Conservation (phyloP, 2,113 vertebrate species). For the Stictonetta naevosa region DNA sequence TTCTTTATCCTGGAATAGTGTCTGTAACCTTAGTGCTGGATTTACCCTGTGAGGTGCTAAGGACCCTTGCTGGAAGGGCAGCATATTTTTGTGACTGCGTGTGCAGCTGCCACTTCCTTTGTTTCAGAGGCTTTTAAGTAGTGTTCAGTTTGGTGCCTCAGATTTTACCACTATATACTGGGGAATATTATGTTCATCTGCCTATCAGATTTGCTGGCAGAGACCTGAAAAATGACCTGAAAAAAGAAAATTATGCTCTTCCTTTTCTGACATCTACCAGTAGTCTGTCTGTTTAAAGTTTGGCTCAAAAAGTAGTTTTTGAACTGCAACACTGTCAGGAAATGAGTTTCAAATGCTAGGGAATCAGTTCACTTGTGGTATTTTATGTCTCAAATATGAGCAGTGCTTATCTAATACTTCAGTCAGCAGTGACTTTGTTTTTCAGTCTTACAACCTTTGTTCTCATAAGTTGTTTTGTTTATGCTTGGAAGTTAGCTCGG, state of each 20-base stretch:
- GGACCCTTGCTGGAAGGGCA: neutral
- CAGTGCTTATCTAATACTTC: neutral
- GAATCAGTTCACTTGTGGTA: neutral
- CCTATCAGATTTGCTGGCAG: neutral
- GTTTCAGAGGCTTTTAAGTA: neutral
- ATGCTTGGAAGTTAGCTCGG: neutral
- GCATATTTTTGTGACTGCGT: fast-evolving
- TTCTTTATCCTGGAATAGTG: neutral
- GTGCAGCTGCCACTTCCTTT: neutral
- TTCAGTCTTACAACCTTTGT: neutral
- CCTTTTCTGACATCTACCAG: neutral
- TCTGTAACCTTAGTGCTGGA: neutral
- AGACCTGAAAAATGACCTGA: neutral
- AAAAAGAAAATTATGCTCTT: neutral
- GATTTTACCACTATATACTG: neutral
- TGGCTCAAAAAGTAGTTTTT: neutral
- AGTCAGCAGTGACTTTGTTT: neutral
- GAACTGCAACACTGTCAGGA: neutral
- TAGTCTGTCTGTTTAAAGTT: neutral
- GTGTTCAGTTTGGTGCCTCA: neutral
- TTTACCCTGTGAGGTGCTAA: neutral
- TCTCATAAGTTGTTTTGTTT: neutral
- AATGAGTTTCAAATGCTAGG: neutral
- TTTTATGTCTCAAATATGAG: neutral
- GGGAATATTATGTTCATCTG: neutral